Evolutionary conservation across 53 echinoderm and acorn worm genomes (phyloP).

Genomic region (Stichopus horrens): DNA sequence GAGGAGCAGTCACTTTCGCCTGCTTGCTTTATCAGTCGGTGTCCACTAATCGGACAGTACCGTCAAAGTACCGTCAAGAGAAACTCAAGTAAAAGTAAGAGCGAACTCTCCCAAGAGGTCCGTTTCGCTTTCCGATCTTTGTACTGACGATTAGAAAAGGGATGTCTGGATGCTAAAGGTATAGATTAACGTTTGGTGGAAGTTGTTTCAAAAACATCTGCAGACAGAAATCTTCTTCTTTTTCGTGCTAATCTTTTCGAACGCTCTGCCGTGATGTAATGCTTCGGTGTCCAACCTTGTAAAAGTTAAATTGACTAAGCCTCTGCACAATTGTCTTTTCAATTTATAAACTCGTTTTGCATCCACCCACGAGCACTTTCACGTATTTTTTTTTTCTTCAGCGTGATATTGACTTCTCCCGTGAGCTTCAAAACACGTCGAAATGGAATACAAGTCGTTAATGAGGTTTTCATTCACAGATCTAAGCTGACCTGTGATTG

Average conservation of each 20-base stretch:
- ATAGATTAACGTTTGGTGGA: background rate
- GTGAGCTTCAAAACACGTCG: background rate
- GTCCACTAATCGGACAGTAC: background rate
- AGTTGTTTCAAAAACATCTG: background rate
- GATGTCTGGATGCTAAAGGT: background rate
- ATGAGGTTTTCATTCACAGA: slow-evolving; percentile 12
- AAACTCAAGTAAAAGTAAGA: background rate
- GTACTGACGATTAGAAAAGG: background rate
- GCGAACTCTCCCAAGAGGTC: background rate
- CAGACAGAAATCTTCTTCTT: background rate
- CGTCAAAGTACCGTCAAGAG: background rate
- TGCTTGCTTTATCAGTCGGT: background rate
- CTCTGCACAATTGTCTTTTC: background rate
- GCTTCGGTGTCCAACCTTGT: background rate
- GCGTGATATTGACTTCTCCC: background rate
- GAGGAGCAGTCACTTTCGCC: background rate
- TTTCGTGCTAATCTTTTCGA: too few relatives aligned
- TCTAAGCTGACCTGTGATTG: background rate
- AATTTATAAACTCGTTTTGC: background rate
- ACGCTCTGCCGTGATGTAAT: too few relatives aligned
- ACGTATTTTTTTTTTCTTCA: background rate
- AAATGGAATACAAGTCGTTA: background rate
- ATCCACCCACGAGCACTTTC: background rate
- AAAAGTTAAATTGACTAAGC: background rate
- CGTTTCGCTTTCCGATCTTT: background rate